Conservation (phyloP, 2,113 vertebrate species). For the Leucopsar rothschildi region DNA sequence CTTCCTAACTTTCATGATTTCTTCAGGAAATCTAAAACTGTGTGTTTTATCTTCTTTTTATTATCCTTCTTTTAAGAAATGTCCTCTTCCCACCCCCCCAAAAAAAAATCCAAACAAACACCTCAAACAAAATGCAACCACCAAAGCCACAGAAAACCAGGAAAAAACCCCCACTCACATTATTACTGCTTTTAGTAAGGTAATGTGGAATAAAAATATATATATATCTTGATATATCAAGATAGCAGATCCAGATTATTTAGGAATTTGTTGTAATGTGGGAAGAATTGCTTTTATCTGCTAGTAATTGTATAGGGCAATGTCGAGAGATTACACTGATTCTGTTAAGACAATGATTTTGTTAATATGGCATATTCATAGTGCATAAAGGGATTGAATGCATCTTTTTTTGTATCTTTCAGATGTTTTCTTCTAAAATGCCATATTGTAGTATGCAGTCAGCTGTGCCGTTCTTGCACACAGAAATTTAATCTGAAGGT, state of each 20-base stretch:
- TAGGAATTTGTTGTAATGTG: not conserved
- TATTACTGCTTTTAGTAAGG: not conserved
- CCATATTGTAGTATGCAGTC: not conserved
- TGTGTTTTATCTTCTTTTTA: not conserved
- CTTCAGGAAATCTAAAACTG: not conserved
- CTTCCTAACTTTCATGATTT: not conserved
- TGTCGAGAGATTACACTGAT: not conserved
- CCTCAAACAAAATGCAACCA: not conserved
- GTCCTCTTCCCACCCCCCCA: accelerated
- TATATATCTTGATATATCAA: not conserved
- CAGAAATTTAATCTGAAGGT: not conserved
- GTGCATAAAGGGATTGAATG: not conserved
- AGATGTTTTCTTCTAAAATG: not conserved
- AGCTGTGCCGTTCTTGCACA: not conserved
- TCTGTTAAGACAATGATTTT: not conserved
- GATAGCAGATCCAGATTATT: not conserved
- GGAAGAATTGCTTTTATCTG: not conserved
- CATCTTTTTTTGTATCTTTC: not conserved
- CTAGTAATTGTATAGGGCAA: not conserved
- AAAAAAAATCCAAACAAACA: no score
- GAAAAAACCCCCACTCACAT: not conserved
- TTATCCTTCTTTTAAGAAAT: not conserved
- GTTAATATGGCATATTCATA: not conserved
- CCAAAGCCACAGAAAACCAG: not conserved
- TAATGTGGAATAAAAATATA: not conserved